These are phyloP conservation scores for Synanthedon formicaeformis DNA, from an alignment of 2,888 invertebrate genomes.

Conservation along the genomic window DNA sequence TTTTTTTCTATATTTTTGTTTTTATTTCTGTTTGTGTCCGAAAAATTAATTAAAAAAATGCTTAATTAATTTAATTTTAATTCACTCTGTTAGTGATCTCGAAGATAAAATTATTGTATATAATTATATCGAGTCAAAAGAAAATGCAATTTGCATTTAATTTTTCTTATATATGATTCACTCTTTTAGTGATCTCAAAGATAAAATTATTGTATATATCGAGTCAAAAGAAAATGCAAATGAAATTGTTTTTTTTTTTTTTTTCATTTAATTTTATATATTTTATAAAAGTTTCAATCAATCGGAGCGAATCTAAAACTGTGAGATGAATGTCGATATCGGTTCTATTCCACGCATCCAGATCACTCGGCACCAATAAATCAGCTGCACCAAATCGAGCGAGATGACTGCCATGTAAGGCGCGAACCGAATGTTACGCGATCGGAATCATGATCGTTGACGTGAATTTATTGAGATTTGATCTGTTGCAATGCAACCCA, in stretches of 20 bases:
- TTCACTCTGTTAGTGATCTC: not conserved
- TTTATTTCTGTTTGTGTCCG: too few relatives aligned
- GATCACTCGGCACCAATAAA: conserved; percentile 54
- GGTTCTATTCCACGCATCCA: conserved; percentile 55
- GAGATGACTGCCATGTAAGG: conserved; percentile 28
- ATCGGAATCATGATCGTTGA: conserved; percentile 18
- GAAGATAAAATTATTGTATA: not conserved
- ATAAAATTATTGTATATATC: not conserved
- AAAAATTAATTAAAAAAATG: too few relatives aligned
- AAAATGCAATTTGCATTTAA: not conserved
- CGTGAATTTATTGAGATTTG: conserved; percentile 23
- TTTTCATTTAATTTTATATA: not conserved
- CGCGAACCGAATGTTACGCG: conserved; percentile 30
- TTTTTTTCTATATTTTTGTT: too few relatives aligned
- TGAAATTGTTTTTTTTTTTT: not conserved
- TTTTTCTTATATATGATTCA: not conserved
- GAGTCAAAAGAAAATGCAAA: not conserved
- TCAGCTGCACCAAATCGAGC: conserved; percentile 45
- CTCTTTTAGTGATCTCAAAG: too few relatives aligned
- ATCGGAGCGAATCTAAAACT: conserved; percentile 18
- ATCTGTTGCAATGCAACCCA: conserved; percentile 7
- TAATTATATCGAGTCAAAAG: not conserved
- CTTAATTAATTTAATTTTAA: not conserved
- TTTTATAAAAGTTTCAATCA: conserved; percentile 9
- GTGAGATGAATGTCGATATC: conserved; percentile 26